Evolutionary conservation across 2,113 vertebrate genomes (phyloP).

Genomic region (Perognathus longimembris): DNA sequence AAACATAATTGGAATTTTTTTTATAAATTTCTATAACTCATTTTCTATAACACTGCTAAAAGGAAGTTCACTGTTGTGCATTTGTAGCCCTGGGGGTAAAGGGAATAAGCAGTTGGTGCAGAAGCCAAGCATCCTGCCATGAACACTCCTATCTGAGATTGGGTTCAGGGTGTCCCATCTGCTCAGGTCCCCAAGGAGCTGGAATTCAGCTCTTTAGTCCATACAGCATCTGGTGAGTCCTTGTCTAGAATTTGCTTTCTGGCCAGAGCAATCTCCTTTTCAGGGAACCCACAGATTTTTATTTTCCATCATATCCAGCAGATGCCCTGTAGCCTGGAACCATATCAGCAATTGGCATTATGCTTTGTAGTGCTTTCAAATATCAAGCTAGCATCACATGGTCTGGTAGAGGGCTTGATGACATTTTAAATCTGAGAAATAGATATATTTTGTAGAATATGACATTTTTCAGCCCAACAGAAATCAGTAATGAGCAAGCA

Average conservation of each 20-base stretch:
- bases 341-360: conserved; percentile 63
- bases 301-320: conserved; percentile 56
- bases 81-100: conserved; percentile 15
- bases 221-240: conserved; percentile 67
- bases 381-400: conserved; percentile 55
- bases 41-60: conserved; percentile 4
- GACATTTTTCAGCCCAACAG: conserved; percentile 58
- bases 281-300: conserved; percentile 56
- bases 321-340: conserved; percentile 65
- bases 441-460: conserved; percentile 63
- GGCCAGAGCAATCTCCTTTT: neutral
- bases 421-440: conserved; percentile 65
- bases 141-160: conserved; percentile 32
- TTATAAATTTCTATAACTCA: neutral
- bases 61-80: conserved; percentile 19
- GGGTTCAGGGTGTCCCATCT: conserved; percentile 69
- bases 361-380: conserved; percentile 61
- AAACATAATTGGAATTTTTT: conserved; percentile 8
- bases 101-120: conserved; percentile 58
- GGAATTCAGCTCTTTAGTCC: conserved; percentile 37
- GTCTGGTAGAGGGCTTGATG: conserved; percentile 48
- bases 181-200: conserved; percentile 67
- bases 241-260: conserved; percentile 59
- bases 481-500: conserved; percentile 41
- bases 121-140: conserved; percentile 61